These are phyloP conservation scores for Drosophila borealis DNA, from an alignment of 2,888 invertebrate genomes.

Conservation along the genomic window DNA sequence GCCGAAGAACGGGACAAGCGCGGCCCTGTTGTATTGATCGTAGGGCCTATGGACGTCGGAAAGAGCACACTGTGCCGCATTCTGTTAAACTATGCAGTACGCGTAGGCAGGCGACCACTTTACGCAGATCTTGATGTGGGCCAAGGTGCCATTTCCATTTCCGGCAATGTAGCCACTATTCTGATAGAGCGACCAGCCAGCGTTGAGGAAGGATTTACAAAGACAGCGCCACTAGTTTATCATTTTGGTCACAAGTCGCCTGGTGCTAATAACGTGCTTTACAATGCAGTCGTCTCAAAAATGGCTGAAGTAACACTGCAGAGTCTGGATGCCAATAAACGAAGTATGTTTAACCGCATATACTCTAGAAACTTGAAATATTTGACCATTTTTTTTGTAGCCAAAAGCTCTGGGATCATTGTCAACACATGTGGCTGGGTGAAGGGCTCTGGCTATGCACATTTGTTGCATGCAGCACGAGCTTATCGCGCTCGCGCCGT, in stretches of 20 bases:
- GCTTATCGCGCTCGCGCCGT: slow-evolving; percentile 98
- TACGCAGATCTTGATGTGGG: slow-evolving; percentile 98
- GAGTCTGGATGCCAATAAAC: slow-evolving; percentile 93
- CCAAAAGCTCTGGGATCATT: slow-evolving; percentile 94
- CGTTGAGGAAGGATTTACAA: slow-evolving; percentile 97
- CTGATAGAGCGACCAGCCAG: slow-evolving; percentile 96
- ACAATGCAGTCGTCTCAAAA: slow-evolving; percentile 92
- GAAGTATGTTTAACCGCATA: slow-evolving; percentile 86
- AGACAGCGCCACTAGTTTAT: slow-evolving; percentile 96
- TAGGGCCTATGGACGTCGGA: slow-evolving; percentile 98
- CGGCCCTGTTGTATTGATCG: slow-evolving; percentile 95
- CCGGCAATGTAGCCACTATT: slow-evolving; percentile 95
- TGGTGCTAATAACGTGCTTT: slow-evolving; percentile 91
- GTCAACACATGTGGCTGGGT: slow-evolving; percentile 99
- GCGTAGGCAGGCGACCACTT: slow-evolving; percentile 94
- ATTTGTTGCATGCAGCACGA: slow-evolving; percentile 94
- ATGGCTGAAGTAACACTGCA: slow-evolving; percentile 94
- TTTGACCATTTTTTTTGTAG: slow-evolving; percentile 83
- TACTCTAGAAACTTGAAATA: neutral
- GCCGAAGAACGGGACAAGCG: slow-evolving; percentile 90
- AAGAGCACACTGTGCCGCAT: slow-evolving; percentile 96
- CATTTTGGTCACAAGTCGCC: slow-evolving; percentile 96
- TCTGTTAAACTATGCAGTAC: slow-evolving; percentile 96
- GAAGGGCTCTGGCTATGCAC: slow-evolving; percentile 95
- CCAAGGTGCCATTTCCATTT: slow-evolving; percentile 95